Evolutionary conservation across 2,888 invertebrate species (phyloP), one percentile per base, ranked within the genome.

Genomic region (Copidosoma aretas): DNA sequence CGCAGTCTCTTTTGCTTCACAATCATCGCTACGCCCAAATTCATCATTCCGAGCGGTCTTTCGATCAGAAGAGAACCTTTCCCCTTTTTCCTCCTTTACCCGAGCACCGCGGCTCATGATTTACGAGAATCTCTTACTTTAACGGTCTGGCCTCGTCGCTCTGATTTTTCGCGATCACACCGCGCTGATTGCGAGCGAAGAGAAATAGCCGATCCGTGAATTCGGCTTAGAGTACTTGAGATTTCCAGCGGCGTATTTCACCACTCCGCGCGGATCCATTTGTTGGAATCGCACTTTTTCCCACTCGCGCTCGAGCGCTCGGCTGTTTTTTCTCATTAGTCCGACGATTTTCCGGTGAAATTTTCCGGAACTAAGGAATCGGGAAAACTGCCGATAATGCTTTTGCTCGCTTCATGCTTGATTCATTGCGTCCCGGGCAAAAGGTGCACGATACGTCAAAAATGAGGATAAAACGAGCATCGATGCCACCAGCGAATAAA

Each of bases 161-260:
- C 67, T 60, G 57, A 63, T 64, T 46, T 17, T 61, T 60, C 64
- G 43, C 59, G 60, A 64, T 54, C 56, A 51, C 64, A 51, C 60
- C 60, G 25, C 60, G 58, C 62, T 43, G 53, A 65, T 60, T 60
- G 58, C 63, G 17, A 19, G 32, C 21, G 24, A 46, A 24, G 51
- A 53, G 59, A 39, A 64, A 60, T 65, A 53, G 59, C 24, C 53
- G 25, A 25, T 52, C 25, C 52, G 65, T 54, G 19, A 54, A 12
- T 19, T 53, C 46, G 14, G 51, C 24, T 54, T n/a, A 41, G 54
- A 32, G 53, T 39, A 62, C 54, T 62, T 43, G 4, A 41, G 46
- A 62, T 62, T 62, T 62, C 43, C 54, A n/a, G n/a, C 19, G 54
- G 43, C 12, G 43, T 3, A 46, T 8, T 46, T n/a, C 56, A 19